Base-by-base conservation (phyloP, 1,140 invertebrate species). In the Drosophila ficusphila region DNA sequence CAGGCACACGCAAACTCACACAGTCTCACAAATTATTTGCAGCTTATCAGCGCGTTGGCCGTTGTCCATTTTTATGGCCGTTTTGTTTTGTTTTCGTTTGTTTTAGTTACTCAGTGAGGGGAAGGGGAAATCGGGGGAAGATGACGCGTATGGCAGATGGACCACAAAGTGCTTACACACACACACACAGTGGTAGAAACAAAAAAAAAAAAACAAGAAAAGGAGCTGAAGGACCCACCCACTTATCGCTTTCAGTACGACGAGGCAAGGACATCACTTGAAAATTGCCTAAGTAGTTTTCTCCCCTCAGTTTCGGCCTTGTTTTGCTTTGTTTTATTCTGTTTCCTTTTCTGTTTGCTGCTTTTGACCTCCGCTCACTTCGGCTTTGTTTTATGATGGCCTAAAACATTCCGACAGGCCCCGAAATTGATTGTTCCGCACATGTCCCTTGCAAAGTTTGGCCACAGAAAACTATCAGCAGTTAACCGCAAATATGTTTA, bases 211-310 rank as follows among this genome's bases (percentile, higher is more conserved):
- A 9, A n/a, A 38, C 19, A 42, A 41, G 34, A 8, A 12, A 39
- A 23, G 41, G 41, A 14, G 33, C n/a, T 58, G 52, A 61, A 33
- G 57, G 67, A 31, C 27, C 34, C 36, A 31, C 25, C 70, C 67
- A 76, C 79, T 86, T 86, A 81, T 76, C 76, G 77, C 39, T 54
- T 36, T 25, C 56, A 47, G 41, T 47, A 23, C 14, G 29, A 41
- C 36, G 31, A 57, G 21, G 52, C 60, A 75, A 85, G 81, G 73
- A 88, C 81, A 88, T 88, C 82, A 88, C 77, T 86, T 86, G 82
- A 86, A 86, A 88, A 88, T 86, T 88, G 82, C 82, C 82, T 86
- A 88, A 85, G 76, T 83, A 85, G 79, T 86, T 85, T 86, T 42
- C 61, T 44, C 44, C 68, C 21, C 51, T 31, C 56, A 19, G 3